Evolutionary conservation across 2,888 invertebrate genomes (phyloP).

Genomic region (Adelphocoris suturalis): DNA sequence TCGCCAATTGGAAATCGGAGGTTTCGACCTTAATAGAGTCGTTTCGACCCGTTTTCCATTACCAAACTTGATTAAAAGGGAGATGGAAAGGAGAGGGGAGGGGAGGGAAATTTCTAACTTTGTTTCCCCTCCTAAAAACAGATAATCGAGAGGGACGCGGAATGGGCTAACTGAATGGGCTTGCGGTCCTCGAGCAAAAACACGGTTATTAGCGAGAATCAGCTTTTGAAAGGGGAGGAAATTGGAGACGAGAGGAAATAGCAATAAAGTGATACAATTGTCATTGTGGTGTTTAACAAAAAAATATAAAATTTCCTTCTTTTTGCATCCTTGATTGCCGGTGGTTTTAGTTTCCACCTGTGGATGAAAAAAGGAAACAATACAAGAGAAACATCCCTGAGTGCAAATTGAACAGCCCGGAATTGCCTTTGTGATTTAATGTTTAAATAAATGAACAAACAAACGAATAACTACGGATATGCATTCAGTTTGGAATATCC

Average conservation of each 20-base stretch:
- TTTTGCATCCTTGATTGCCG: no score
- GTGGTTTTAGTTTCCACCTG: no score
- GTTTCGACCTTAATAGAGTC: background rate
- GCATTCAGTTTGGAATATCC: no score
- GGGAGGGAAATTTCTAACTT: background rate
- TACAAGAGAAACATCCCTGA: no score
- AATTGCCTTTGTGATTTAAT: no score
- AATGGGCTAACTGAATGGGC: background rate
- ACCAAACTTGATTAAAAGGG: conserved; percentile 13
- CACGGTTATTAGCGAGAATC: conserved; percentile 25
- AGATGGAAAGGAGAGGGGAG: background rate
- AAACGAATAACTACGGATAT: no score
- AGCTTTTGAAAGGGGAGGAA: background rate
- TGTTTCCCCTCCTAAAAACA: conserved; percentile 7
- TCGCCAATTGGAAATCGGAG: background rate
- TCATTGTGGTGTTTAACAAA: conserved; percentile 12
- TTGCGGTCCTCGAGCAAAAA: conserved; percentile 5
- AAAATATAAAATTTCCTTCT: background rate
- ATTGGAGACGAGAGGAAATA: conserved; percentile 13
- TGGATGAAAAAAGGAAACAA: no score
- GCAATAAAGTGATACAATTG: conserved; percentile 4
- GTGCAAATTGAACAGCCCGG: no score
- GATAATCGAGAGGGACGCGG: conserved; percentile 21
- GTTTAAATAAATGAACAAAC: no score
- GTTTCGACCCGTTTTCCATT: conserved; percentile 19